Evolutionary conservation across 1,140 invertebrate genomes (phyloP).

Genomic region (Ptiloglossa arizonensis): DNA sequence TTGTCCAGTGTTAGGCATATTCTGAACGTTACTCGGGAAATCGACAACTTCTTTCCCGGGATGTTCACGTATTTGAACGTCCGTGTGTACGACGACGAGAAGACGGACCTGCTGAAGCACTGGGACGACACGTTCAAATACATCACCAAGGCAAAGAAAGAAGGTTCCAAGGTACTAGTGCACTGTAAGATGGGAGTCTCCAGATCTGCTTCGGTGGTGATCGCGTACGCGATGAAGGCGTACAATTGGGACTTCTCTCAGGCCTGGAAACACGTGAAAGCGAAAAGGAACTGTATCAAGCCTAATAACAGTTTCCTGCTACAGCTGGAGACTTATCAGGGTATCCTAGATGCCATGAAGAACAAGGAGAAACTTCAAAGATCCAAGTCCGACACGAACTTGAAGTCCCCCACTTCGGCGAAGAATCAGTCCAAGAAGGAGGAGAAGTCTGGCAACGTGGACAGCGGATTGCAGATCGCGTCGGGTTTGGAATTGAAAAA

Average conservation of each 20-base stretch:
- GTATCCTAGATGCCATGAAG: constrained; percentile 97
- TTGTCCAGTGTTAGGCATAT: constrained; percentile 94
- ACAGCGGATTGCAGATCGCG: constrained; percentile 68
- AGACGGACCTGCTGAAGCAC: constrained; percentile 96
- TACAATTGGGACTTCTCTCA: constrained; percentile 96
- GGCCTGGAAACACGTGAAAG: constrained; percentile 94
- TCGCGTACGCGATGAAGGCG: constrained; percentile 99
- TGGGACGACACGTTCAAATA: constrained; percentile 99
- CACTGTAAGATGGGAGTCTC: constrained; percentile 99
- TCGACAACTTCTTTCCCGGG: constrained; percentile 99
- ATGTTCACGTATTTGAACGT: constrained; percentile 98
- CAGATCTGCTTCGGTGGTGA: constrained; percentile 97
- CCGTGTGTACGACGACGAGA: constrained; percentile 97
- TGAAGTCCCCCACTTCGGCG: constrained; percentile 87
- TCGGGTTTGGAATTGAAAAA: constrained; percentile 75
- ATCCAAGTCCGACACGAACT: constrained; percentile 95
- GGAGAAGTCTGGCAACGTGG: constrained; percentile 67
- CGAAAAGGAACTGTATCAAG: constrained; percentile 95
- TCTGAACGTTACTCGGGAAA: constrained; percentile 98
- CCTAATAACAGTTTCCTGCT: constrained; percentile 97
- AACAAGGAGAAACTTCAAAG: constrained; percentile 95
- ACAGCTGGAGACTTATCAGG: constrained; percentile 97
- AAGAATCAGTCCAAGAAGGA: constrained; percentile 78
- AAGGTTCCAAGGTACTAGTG: constrained; percentile 95
- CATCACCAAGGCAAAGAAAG: constrained; percentile 94